Evolutionary conservation across 2,797 vertebrate genomes (phyloP), one percentile per base, ranked within the genome.

Genomic region (Paedocypris micromegethes): DNA sequence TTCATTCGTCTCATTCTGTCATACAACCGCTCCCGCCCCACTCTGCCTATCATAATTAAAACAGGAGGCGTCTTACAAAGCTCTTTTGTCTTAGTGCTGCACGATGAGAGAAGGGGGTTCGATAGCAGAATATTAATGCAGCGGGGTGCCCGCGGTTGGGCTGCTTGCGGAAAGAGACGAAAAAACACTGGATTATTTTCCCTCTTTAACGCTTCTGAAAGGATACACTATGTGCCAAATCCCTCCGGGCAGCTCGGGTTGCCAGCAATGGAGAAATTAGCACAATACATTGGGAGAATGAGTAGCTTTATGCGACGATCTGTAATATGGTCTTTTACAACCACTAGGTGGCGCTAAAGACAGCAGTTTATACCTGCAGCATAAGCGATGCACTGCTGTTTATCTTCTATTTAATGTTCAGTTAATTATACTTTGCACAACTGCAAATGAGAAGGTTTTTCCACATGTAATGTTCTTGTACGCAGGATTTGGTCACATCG

Each of bases 51-150:
- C 72, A 64, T 87, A 88, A 89, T 90, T 87, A 88, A 90, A 89
- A 84, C 86, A 89, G 88, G 87, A 89, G 87, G 85, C 77, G 82
- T 78, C 80, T 77, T 83, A 90, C 87, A 90, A 89, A 86, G 75
- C 55, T 75, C 85, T 86, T 90, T 90, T 90, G 89, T 90, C 87
- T 90, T 89, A 87, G 77, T 77, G 83, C 82, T 82, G 46, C 79
- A 76, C 72, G 63, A 79, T 77, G 77, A 56, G 80, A 63, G 82
- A 80, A 58, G 81, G 76, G 82, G 79, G 72, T 63, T 77, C 73
- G 82, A 82, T 78, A 70, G 58, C 82, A 62, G 89, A 86, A 91
- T 91, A 86, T 88, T 88, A 88, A 90, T 89, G 82, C 88, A 85
- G 75, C 77, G 80, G 83, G 82, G 84, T 85, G 83, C 87, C 83